Evolutionary conservation across 2,888 invertebrate genomes (phyloP), one percentile per base, ranked within the genome.

Genomic region (Ormia ochracea): DNA sequence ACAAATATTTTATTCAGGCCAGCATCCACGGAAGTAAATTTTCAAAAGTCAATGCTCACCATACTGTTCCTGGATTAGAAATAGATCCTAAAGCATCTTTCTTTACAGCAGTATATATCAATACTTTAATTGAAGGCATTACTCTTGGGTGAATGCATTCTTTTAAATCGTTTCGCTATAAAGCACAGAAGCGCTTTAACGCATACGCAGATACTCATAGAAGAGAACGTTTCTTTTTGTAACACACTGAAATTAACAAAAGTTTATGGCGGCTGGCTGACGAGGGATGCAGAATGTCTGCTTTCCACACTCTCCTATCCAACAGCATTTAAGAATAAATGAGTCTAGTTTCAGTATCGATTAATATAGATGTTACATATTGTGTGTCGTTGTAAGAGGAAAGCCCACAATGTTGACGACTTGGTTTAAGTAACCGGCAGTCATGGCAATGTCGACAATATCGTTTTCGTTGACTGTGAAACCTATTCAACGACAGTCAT

Each of bases 281-380:
- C 26, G 12, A 17, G 50, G 17, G 21, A n/a, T 21, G 45, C 31
- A 10, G 58, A 43, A 54, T 26, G 48, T 36, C 58, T 3, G 28
- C 3, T 50, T 36, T 26, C 26, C 31, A 43, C 31, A 19, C 54
- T 26, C 19, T 21, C 23, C 54, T 14, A 17, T 10, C 33, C 19
- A n/a, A 26, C 28, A 66, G 38, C 2, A 26, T 59, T 45, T 45
- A 23, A 31, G n/a, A 41, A 61, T 26, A 69, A 76, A 69, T 76
- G 76, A 76, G 69, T 76, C 69, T 56, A 76, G 69, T 63, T 69
- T 70, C 77, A 66, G 72, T 52, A 65, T 78, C 78, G 54, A 72
- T 73, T 76, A 76, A 80, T 80, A 73, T 58, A 80, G 80, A 73
- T 80, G 80, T 80, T 68, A 76, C 80, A 76, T 36, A 48, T 70